Conservation (phyloP, 2,797 vertebrate species). For the Onychomys torridus region DNA sequence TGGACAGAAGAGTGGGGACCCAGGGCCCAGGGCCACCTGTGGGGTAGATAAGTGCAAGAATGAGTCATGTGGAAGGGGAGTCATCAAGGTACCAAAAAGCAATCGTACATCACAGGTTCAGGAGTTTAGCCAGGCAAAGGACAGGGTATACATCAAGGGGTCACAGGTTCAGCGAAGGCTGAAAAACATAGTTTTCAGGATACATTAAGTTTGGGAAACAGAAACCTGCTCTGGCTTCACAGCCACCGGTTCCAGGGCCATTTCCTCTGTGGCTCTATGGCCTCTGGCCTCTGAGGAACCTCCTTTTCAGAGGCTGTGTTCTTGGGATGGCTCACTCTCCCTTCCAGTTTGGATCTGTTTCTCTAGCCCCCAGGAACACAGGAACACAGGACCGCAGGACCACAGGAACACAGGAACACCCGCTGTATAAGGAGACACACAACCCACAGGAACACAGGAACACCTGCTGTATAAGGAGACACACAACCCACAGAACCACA, state of each 20-base stretch:
- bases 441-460: neutral
- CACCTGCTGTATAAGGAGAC: neutral
- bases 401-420: too few relatives aligned
- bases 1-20: neutral
- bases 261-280: neutral
- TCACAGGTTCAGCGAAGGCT: neutral
- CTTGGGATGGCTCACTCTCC: neutral
- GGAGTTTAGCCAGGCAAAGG: neutral
- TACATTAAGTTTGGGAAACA: neutral
- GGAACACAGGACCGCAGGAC: neutral
- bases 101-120: neutral
- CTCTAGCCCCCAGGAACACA: too few relatives aligned
- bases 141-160: neutral
- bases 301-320: neutral
- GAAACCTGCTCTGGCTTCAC: neutral
- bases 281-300: neutral
- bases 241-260: too few relatives aligned
- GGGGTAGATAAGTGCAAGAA: neutral
- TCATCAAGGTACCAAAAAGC: neutral
- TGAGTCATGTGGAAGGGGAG: neutral
- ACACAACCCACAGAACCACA: neutral
- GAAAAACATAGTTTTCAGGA: neutral
- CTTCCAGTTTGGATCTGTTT: neutral
- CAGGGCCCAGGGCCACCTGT: too few relatives aligned
- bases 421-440: neutral